Evolutionary conservation across 2,797 vertebrate genomes (phyloP).

Genomic region (Pagetopsis macropterus): DNA sequence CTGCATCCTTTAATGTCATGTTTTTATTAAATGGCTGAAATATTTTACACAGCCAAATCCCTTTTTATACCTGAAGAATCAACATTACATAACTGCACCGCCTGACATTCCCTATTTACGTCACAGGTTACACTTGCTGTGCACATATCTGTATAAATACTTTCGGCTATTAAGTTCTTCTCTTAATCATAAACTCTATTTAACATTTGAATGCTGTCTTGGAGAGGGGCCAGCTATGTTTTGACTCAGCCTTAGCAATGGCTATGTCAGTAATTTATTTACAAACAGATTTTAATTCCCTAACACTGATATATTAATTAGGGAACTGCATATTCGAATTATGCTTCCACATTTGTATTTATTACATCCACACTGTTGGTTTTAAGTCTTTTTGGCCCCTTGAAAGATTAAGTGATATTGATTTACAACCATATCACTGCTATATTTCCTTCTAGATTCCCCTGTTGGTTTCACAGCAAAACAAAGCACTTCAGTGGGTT

Average conservation of each 20-base stretch:
- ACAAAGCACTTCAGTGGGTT: not conserved
- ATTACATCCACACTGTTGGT: not conserved
- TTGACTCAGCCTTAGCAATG: not conserved
- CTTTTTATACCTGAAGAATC: constrained; percentile 23
- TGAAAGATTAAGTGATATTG: not conserved
- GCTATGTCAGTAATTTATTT: constrained; percentile 18
- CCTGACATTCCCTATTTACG: constrained; percentile 23
- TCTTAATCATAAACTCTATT: constrained; percentile 4
- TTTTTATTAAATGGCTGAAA: constrained; percentile 20
- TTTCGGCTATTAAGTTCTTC: not conserved
- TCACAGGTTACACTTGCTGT: constrained; percentile 32
- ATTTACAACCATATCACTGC: constrained; percentile 1
- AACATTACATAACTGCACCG: constrained; percentile 33
- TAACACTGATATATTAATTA: constrained; percentile 16
- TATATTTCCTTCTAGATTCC: too few relatives aligned
- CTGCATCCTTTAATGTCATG: constrained; percentile 4
- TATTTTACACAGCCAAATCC: constrained; percentile 1
- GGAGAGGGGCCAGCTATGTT: constrained; percentile 4
- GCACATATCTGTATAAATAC: constrained; percentile 5
- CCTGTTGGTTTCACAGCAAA: not conserved
- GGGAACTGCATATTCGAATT: not conserved
- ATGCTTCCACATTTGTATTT: not conserved
- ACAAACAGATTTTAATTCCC: constrained; percentile 11
- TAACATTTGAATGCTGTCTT: constrained; percentile 7
- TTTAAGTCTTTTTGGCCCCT: not conserved